Evolutionary conservation across 2,888 invertebrate species (phyloP), one percentile per base, ranked within the genome.

Genomic region (Drosophila kuntzei): DNA sequence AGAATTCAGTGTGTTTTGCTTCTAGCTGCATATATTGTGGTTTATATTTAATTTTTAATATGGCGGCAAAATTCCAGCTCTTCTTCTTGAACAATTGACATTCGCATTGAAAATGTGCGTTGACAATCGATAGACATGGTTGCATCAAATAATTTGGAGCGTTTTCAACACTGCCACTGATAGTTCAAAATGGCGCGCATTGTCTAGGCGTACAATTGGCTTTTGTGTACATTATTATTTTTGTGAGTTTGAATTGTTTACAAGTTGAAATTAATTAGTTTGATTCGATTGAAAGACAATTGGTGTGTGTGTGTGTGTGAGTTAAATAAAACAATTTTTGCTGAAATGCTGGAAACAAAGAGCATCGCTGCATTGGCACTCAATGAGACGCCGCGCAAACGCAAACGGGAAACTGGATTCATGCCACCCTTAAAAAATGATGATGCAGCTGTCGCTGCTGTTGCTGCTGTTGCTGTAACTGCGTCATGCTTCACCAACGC

Each of bases 401-500:
- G 92, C 55, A 92, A 92, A 85, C 83, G 92, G 25, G 87, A 91
- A 69, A 76, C 86, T n/a, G 54, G 27, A 32, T 55, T 27, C 34
- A 18, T 53, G 50, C 83, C 53, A 80, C 87, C 80, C 84, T 66
- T 76, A 76, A 76, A 49, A 49, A 63, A 22, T 12, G 61, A 64
- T 51, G 75, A 63, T 34, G 66, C 76, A 69, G 85, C 78, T 68
- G 76, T 67, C 44, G 60, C 65, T n/a, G 37, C 32, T 14, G 53
- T 41, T 16, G 60, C 63, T 51, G 69, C 59, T 59, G 70, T 51
- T 51, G 47, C 66, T 16, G 34, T 70, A 16, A 63, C 58, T 59
- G 72, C 83, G 55, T 84, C 89, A 71, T 86, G 91, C 69, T 92
- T 91, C 70, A 90, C 89, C 5, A 92, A 92, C 74, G 89, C 89